Evolutionary conservation across 2,113 vertebrate species (phyloP).

Genomic region (Lates calcarifer): DNA sequence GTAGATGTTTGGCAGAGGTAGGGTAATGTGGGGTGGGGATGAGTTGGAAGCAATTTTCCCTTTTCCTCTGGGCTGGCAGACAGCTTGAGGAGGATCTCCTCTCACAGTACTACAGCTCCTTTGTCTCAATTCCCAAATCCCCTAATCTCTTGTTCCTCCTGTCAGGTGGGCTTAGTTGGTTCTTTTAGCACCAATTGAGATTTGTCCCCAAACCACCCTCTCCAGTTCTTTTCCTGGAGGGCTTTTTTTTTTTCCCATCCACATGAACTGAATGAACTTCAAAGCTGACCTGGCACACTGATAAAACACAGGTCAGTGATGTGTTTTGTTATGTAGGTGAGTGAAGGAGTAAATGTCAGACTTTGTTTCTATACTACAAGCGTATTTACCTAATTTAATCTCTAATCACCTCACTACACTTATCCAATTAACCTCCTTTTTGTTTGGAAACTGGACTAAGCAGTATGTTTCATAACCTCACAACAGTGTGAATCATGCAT

Average conservation of each 20-base stretch:
- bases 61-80: not conserved
- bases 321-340: not conserved
- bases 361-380: not conserved
- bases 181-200: not conserved
- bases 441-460: constrained; percentile 33
- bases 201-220: not conserved
- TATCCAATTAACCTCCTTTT: constrained; percentile 26
- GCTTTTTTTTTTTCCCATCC: not conserved
- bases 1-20: not conserved
- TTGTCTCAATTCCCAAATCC: constrained; percentile 41
- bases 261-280: not conserved
- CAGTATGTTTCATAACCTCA: constrained; percentile 46
- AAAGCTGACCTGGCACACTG: not conserved
- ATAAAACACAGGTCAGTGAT: no score
- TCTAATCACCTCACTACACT: not conserved
- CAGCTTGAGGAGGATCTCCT: not conserved
- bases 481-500: constrained; percentile 52
- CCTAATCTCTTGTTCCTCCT: constrained; percentile 25
- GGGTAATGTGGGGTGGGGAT: not conserved
- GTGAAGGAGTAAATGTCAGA: not conserved
- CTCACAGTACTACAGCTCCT: constrained; percentile 10
- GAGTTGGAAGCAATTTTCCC: not conserved
- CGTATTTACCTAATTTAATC: constrained; percentile 7
- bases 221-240: constrained; percentile 8
- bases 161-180: constrained; percentile 37